These are phyloP conservation scores for Euspilapteryx auroguttella DNA, from an alignment of 2,888 invertebrate genomes.

Conservation along the genomic window DNA sequence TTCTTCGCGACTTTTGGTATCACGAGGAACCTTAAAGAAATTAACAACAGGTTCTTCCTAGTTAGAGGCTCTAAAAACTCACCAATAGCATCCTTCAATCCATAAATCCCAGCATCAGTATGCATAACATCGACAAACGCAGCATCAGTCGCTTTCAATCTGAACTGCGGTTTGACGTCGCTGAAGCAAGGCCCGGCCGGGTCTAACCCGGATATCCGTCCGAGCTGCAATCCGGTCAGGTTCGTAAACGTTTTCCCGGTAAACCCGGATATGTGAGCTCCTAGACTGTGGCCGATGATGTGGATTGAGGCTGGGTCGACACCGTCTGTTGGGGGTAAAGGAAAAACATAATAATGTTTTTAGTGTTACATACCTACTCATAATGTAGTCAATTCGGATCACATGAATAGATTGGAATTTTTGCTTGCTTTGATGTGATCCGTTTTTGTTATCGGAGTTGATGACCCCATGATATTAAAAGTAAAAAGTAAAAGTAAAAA, in stretches of 20 bases:
- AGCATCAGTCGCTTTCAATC: constrained; percentile 25
- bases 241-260: constrained; percentile 24
- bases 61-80: constrained; percentile 9
- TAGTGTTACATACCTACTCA: no score
- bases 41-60: no score
- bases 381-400: no score
- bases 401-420: no score
- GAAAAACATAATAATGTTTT: no score
- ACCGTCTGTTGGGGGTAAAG: no score
- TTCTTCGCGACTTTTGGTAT: no score
- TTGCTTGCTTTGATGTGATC: no score
- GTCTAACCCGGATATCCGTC: constrained; percentile 35
- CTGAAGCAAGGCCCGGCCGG: constrained; percentile 50
- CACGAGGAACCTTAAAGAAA: no score
- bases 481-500: no score
- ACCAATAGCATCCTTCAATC: constrained; percentile 27
- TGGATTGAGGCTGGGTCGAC: constrained; percentile 22
- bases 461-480: no score
- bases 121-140: constrained; percentile 35
- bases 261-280: constrained; percentile 36
- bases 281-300: constrained; percentile 46
- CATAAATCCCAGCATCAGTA: constrained; percentile 32
- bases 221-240: constrained; percentile 22
- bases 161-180: constrained; percentile 15
- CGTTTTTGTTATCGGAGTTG: no score